Percentiles rank a stretch among this genome's conserved stretches.
These are phyloP conservation scores for Drosophila recens DNA, from an alignment of 2,888 invertebrate species.

Conservation along the genomic window DNA sequence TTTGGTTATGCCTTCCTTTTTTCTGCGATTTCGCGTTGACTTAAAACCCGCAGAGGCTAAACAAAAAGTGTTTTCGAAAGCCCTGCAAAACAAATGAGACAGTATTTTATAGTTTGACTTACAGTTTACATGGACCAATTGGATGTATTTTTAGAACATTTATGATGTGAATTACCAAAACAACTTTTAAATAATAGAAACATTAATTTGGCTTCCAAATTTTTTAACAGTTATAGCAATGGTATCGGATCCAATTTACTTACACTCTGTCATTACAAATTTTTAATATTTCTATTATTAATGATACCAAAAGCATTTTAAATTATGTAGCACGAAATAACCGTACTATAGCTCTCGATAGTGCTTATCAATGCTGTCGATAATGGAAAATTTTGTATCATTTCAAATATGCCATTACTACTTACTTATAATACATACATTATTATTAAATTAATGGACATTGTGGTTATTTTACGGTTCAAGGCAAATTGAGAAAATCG, in stretches of 20 bases:
- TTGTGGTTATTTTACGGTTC: slow-evolving; percentile 2
- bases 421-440: too few species aligned
- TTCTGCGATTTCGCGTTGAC: neutral
- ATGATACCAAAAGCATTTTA: too few species aligned
- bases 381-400: neutral
- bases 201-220: neutral
- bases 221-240: too few species aligned
- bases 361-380: neutral
- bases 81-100: neutral
- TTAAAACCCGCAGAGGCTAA: slow-evolving; percentile 5
- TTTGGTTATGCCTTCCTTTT: neutral
- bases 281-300: too few species aligned
- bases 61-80: neutral
- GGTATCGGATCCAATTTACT: too few species aligned
- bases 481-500: slow-evolving; percentile 35
- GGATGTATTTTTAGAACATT: slow-evolving; percentile 13
- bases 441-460: neutral
- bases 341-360: neutral
- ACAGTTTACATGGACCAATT: slow-evolving; percentile 5
- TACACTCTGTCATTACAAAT: too few species aligned
- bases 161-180: neutral
- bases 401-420: too few species aligned
- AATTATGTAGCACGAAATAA: too few species aligned
- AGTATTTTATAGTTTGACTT: slow-evolving; percentile 3
- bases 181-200: neutral